Percentiles rank a stretch among this genome's conserved stretches.
Evolutionary conservation across 2,113 vertebrate species (phyloP).

Genomic region (Ammodytes dubius): DNA sequence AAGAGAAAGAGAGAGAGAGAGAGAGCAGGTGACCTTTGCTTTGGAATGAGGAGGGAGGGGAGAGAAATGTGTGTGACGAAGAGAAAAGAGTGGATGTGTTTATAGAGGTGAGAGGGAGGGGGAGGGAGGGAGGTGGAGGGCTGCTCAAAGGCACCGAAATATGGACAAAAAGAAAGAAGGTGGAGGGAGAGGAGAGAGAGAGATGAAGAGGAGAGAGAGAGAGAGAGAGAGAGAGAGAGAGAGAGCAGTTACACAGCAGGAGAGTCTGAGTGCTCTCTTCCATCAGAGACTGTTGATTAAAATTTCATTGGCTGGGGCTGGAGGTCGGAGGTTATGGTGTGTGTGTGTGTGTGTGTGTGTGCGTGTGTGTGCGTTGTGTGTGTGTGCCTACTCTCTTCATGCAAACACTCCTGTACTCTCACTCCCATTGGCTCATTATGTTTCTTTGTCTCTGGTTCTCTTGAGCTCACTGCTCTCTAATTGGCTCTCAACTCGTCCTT

Average conservation of each 20-base stretch:
- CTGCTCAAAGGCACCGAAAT: constrained; percentile 54
- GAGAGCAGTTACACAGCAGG: constrained; percentile 82
- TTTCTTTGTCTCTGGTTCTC: constrained; percentile 54
- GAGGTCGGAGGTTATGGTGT: constrained; percentile 67
- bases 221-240: constrained; percentile 32
- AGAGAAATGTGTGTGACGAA: constrained; percentile 33
- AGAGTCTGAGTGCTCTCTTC: constrained; percentile 82
- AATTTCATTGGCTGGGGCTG: constrained; percentile 83
- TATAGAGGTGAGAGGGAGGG: constrained; percentile 30
- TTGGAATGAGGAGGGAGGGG: constrained; percentile 51
- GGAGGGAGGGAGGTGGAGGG: neutral
- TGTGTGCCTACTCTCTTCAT: constrained; percentile 33
- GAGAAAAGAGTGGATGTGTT: constrained; percentile 39
- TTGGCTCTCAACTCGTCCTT: constrained; percentile 13
- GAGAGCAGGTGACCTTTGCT: constrained; percentile 59
- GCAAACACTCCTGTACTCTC: constrained; percentile 41
- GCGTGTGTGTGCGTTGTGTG: constrained; percentile 38
- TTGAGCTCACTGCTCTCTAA: constrained; percentile 41
- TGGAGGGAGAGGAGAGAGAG: constrained; percentile 45
- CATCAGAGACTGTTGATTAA: constrained; percentile 84
- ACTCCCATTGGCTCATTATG: constrained; percentile 57
- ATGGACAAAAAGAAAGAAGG: constrained; percentile 58
- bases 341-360: constrained; percentile 40
- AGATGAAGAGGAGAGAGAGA: constrained; percentile 62
- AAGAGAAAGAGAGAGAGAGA: constrained; percentile 16